Percentiles rank a stretch among this genome's conserved stretches.
Evolutionary conservation across 1,140 invertebrate genomes (phyloP).

Genomic region (Anthonomus grandis): DNA sequence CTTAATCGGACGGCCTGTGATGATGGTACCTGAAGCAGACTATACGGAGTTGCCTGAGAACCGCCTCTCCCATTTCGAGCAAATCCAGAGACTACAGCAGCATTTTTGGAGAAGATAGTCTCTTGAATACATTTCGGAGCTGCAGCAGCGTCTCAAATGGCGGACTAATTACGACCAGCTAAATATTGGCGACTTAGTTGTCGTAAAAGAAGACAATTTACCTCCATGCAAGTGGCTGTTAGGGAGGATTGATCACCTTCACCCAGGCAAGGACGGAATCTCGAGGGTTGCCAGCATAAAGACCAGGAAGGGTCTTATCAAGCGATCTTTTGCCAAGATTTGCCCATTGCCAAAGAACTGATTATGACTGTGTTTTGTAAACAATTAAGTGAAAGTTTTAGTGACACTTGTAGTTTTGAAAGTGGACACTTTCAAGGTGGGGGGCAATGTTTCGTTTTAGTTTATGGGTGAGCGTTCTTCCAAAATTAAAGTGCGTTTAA

Average conservation of each 20-base stretch:
- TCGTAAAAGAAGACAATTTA: slow-evolving; percentile 42
- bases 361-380: too few species aligned
- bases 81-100: slow-evolving; percentile 37
- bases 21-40: not conserved
- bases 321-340: too few species aligned
- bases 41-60: slow-evolving; percentile 1
- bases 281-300: slow-evolving; percentile 35
- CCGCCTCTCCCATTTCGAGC: slow-evolving; percentile 29
- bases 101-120: slow-evolving; percentile 45
- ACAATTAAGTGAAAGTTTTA: too few species aligned
- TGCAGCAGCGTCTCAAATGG: slow-evolving; percentile 41
- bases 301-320: too few species aligned
- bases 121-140: slow-evolving; percentile 40
- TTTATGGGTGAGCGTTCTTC: too few species aligned
- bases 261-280: slow-evolving; percentile 37
- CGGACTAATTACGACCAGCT: slow-evolving; percentile 18
- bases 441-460: too few species aligned
- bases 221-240: slow-evolving; percentile 43
- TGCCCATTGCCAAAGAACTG: too few species aligned
- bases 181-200: slow-evolving; percentile 38
- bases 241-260: slow-evolving; percentile 33
- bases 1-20: slow-evolving; percentile 28
- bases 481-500: too few species aligned
- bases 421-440: too few species aligned
- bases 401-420: too few species aligned